Evolutionary conservation across 2,113 vertebrate genomes (phyloP).

Genomic region (Okapia johnstoni): DNA sequence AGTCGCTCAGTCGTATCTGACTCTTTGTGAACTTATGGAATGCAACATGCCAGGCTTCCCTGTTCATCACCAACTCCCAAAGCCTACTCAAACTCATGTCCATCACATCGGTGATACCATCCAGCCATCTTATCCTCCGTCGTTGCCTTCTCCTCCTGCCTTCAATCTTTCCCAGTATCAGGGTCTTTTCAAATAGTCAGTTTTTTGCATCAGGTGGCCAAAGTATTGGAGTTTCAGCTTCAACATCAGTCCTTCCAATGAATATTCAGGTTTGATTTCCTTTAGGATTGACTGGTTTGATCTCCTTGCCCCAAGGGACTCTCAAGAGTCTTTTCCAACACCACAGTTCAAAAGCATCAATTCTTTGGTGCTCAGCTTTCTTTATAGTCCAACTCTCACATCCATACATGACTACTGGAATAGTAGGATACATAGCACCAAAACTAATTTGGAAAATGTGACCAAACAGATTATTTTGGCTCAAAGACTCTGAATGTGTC

Average conservation of each 20-base stretch:
- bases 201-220: background rate
- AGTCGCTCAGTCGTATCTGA: background rate
- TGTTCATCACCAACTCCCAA: background rate
- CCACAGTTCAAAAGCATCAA: background rate
- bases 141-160: background rate
- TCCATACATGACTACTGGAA: background rate
- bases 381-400: background rate
- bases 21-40: background rate
- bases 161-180: background rate
- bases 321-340: background rate
- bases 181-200: background rate
- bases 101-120: fast-evolving
- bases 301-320: background rate
- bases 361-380: background rate
- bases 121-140: background rate
- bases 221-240: background rate
- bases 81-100: background rate
- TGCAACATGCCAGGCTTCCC: background rate
- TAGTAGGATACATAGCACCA: background rate
- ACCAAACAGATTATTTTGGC: background rate
- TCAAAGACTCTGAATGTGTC: background rate
- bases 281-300: background rate
- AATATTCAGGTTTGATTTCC: background rate
- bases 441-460: background rate
- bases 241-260: background rate